phyloP scores from a whole-genome alignment of 2,888 invertebrate species.

The Drosophila cognata region DNA sequence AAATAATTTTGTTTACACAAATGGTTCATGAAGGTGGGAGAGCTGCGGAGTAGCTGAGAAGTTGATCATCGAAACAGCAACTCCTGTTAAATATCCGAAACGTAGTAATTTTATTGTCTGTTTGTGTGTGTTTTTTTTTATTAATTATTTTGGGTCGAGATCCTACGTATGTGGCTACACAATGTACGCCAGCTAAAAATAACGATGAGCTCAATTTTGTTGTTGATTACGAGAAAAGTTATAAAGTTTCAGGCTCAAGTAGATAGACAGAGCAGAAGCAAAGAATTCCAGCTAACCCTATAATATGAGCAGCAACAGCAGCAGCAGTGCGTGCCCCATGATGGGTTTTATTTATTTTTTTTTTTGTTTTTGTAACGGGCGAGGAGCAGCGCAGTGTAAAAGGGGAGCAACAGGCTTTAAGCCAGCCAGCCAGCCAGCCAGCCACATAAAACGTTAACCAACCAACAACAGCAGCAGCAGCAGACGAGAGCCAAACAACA shows the following conservation, averaged over 20 bases:
- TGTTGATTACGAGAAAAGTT: constrained; percentile 65
- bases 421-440: constrained; percentile 36
- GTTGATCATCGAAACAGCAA: constrained; percentile 31
- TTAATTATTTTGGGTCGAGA: constrained; percentile 64
- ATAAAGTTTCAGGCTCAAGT: constrained; percentile 69
- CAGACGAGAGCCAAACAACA: constrained; percentile 64
- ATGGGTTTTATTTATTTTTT: constrained; percentile 4
- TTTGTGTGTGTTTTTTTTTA: constrained; percentile 14
- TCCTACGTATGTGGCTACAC: constrained; percentile 50
- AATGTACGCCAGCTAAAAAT: constrained; percentile 61
- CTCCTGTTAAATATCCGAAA: constrained; percentile 60
- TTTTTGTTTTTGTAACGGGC: constrained; percentile 31
- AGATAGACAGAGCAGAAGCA: constrained; percentile 19
- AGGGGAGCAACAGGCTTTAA: constrained; percentile 76
- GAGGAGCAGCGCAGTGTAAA: constrained; percentile 56
- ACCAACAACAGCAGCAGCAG: constrained; percentile 26
- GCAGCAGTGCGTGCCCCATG: constrained; percentile 54
- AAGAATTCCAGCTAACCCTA: constrained; percentile 64
- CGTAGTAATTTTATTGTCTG: constrained; percentile 14
- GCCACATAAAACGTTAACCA: constrained; percentile 53
- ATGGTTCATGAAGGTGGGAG: constrained; percentile 64
- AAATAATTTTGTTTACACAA: constrained; percentile 79
- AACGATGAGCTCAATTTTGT: constrained; percentile 70
- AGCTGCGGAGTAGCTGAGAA: constrained; percentile 5
- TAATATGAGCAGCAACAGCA: constrained; percentile 29